Conservation (phyloP, 2,113 vertebrate genomes). For the Edolisoma coerulescens region DNA sequence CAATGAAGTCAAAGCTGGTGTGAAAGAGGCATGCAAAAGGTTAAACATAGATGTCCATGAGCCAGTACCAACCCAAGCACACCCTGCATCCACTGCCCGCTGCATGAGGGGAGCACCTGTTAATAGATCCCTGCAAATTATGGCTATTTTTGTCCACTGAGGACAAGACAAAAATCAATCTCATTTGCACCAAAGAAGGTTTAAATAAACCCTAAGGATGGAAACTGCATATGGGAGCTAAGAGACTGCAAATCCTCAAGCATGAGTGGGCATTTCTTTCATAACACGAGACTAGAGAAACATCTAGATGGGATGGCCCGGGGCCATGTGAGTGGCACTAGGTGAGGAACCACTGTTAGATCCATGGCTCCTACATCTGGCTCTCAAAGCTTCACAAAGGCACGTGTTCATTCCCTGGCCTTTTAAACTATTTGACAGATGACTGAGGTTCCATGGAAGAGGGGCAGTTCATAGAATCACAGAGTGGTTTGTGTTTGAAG, state of each 20-base stretch:
- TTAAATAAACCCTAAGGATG: not conserved
- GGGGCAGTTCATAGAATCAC: not conserved
- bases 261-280: not conserved
- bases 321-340: rapidly evolving
- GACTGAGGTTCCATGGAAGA: not conserved
- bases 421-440: rapidly evolving
- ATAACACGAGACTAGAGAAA: not conserved
- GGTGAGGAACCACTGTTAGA: not conserved
- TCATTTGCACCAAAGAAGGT: not conserved
- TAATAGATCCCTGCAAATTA: not conserved
- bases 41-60: not conserved
- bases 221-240: not conserved
- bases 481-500: not conserved
- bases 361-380: not conserved
- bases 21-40: not conserved
- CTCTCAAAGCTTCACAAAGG: not conserved
- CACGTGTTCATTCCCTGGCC: rapidly evolving
- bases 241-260: not conserved
- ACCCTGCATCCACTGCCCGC: not conserved
- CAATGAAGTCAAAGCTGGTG: not conserved
- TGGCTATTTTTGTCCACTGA: not conserved
- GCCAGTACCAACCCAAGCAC: not conserved
- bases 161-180: not conserved
- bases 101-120: not conserved
- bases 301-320: not conserved